These are phyloP conservation scores for Solea solea DNA, from an alignment of 2,113 vertebrate genomes.

Conservation along the genomic window DNA sequence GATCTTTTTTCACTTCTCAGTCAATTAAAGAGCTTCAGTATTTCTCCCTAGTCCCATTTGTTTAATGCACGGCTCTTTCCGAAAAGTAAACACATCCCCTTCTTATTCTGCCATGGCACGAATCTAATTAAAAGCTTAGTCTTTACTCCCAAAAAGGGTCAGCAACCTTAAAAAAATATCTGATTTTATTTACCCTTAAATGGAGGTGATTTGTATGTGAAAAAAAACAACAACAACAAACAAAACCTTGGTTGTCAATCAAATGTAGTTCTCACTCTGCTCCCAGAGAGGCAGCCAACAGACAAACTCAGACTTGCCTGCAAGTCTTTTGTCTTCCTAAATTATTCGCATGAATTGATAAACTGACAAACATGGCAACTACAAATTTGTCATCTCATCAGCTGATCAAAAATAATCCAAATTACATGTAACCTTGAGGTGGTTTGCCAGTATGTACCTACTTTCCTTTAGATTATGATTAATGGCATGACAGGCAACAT, in stretches of 20 bases:
- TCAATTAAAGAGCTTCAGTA: constrained; percentile 17
- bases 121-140: constrained; percentile 50
- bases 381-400: constrained; percentile 40
- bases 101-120: constrained; percentile 52
- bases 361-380: not conserved
- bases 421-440: not conserved
- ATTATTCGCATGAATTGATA: constrained; percentile 44
- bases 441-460: constrained; percentile 7
- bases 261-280: constrained; percentile 32
- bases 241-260: constrained; percentile 17
- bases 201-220: constrained; percentile 50
- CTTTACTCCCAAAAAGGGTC: constrained; percentile 38
- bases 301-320: constrained; percentile 49
- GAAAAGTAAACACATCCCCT: constrained; percentile 67
- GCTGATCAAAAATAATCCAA: constrained; percentile 29
- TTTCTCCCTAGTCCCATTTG: constrained; percentile 42
- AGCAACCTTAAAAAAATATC: constrained; percentile 24
- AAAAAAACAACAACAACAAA: not conserved
- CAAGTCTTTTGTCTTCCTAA: constrained; percentile 41
- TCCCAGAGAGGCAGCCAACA: constrained; percentile 43
- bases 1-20: constrained; percentile 33
- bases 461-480: constrained; percentile 21
- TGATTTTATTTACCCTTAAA: constrained; percentile 58
- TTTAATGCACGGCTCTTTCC: constrained; percentile 51
- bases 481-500: constrained; percentile 2